Evolutionary conservation across 1,140 invertebrate genomes (phyloP), one percentile per base, ranked within the genome.

Genomic region (Sarcophaga peregrina): DNA sequence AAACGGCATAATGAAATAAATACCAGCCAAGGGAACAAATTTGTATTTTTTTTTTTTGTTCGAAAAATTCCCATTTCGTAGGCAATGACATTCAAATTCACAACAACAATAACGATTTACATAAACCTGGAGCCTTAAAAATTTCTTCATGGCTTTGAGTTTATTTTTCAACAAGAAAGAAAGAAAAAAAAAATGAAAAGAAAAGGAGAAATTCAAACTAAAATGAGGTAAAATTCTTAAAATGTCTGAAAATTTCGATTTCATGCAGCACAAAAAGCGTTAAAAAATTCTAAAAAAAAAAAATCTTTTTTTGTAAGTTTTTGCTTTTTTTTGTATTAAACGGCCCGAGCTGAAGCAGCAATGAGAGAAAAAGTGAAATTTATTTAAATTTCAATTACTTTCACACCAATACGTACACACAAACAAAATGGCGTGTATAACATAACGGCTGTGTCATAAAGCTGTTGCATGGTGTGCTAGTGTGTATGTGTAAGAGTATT

Each of bases 301-400:
- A 37, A 37, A 2, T 37, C 1, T 37, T 37, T 37, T 37, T 37
- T 37, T 37, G 25, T 37, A n/a, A n/a, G n/a, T n/a, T n/a, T n/a
- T n/a, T n/a, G n/a, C n/a, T n/a, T n/a, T n/a, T n/a, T n/a, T n/a
- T n/a, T n/a, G 1, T 37, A 37, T 37, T 37, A 37, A 37, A 37
- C 25, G 25, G 25, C 25, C 25, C 4, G 25, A 37, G 25, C 25
- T 37, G 25, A n/a, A n/a, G n/a, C n/a, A n/a, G 20, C 8, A 68
- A 17, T 20, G 58, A 15, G 13, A 62, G n/a, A 62, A 62, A 76
- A 76, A 48, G 74, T 76, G 46, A 78, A 78, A 78, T 78, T 50
- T 78, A 78, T 78, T 78, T 78, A 78, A 78, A 78, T 78, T 78
- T 78, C 75, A 78, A 78, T 78, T 78, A 78, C 48, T 20, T 78